These are phyloP conservation scores for Brachyptera putata DNA, from an alignment of 2,888 invertebrate species.

Conservation along the genomic window DNA sequence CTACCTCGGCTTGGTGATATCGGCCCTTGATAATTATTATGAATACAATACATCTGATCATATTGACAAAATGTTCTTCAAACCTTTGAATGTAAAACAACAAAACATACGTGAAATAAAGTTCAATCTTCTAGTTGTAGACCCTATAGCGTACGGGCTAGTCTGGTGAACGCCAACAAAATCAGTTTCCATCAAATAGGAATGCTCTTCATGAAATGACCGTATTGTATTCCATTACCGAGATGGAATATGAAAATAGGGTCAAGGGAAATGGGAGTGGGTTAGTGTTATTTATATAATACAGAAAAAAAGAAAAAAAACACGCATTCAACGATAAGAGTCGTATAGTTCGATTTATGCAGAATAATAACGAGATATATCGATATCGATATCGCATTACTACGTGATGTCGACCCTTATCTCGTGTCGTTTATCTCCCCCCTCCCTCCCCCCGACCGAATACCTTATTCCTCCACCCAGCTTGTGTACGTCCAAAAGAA, in stretches of 20 bases:
- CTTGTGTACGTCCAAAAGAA: neutral
- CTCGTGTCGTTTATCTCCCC: neutral
- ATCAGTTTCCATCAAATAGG: too few relatives aligned
- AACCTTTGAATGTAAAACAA: too few relatives aligned
- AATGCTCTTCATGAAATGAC: neutral
- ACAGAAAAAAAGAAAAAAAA: neutral
- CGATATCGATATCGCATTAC: neutral
- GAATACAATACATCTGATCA: too few relatives aligned
- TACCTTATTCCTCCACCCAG: neutral
- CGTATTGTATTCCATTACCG: neutral
- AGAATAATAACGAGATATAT: neutral
- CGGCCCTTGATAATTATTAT: too few relatives aligned
- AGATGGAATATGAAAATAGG: neutral
- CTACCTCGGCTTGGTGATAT: too few relatives aligned
- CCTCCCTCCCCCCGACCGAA: too few relatives aligned
- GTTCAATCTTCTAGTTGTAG: too few relatives aligned
- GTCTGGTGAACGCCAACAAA: too few relatives aligned
- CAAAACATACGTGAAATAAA: too few relatives aligned
- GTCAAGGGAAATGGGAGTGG: neutral
- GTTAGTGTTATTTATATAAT: too few relatives aligned
- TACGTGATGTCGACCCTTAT: neutral
- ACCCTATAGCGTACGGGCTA: too few relatives aligned
- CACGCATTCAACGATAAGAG: neutral
- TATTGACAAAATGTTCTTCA: too few relatives aligned
- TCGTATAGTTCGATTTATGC: neutral